Evolutionary conservation across 1,140 invertebrate species (phyloP).

Genomic region (Goniozus legneri): DNA sequence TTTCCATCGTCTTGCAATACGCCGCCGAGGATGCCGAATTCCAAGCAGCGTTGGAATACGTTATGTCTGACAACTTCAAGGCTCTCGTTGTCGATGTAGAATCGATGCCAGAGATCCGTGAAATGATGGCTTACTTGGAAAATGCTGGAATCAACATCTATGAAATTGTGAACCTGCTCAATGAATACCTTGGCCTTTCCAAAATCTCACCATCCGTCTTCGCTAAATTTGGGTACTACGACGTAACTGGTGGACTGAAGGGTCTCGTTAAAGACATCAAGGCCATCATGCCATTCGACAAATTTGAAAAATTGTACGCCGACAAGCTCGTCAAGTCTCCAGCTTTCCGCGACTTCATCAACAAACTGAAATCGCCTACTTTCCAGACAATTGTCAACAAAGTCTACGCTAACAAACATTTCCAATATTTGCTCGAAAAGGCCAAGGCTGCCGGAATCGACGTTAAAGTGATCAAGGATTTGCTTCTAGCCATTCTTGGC

Average conservation of each 20-base stretch:
- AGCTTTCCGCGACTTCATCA: slow-evolving; percentile 4
- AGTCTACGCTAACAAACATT: not conserved
- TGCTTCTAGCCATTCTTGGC: slow-evolving; percentile 6
- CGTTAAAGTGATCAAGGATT: not conserved
- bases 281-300: slow-evolving; percentile 1
- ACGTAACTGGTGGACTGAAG: slow-evolving; percentile 16
- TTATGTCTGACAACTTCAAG: slow-evolving; percentile 6
- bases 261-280: slow-evolving; percentile 20
- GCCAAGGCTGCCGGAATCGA: not conserved
- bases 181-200: slow-evolving; percentile 5
- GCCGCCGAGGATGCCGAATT: slow-evolving; percentile 6
- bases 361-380: not conserved
- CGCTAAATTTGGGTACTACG: accelerated
- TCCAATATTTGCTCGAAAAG: not conserved
- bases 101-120: slow-evolving; percentile 9
- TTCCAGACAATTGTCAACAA: slow-evolving; percentile 15
- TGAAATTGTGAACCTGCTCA: slow-evolving; percentile 4
- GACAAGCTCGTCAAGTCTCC: slow-evolving; percentile 14
- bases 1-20: slow-evolving; percentile 6
- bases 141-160: slow-evolving; percentile 25
- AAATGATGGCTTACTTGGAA: slow-evolving; percentile 19
- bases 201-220: not conserved
- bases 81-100: slow-evolving; percentile 13
- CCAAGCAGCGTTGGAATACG: slow-evolving; percentile 1
- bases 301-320: slow-evolving; percentile 11